Evolutionary conservation across 2,797 vertebrate species (phyloP).

Genomic region (Enoplosus armatus): DNA sequence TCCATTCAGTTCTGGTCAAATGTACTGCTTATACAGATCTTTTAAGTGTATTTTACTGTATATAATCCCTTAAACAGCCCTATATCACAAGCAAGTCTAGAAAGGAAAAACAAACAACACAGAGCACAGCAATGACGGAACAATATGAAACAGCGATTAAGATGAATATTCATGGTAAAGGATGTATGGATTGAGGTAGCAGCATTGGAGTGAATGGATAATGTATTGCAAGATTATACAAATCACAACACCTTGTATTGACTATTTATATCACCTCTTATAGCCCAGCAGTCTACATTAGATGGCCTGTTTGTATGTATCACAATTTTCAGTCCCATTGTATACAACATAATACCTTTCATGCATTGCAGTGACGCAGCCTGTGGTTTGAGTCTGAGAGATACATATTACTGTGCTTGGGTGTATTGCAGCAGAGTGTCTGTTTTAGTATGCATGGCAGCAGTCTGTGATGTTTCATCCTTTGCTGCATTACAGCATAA

Average conservation of each 20-base stretch:
- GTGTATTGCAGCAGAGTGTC: conserved; percentile 4
- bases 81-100: neutral
- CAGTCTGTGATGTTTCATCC: conserved; percentile 12
- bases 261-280: neutral
- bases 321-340: neutral
- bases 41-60: neutral
- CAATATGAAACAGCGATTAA: neutral
- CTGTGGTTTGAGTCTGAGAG: neutral
- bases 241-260: neutral
- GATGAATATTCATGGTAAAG: neutral
- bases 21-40: neutral
- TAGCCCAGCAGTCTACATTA: neutral
- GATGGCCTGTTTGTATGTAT: neutral
- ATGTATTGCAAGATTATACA: conserved; percentile 1
- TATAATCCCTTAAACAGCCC: neutral
- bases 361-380: neutral
- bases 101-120: neutral
- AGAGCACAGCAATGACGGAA: neutral
- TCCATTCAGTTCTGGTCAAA: neutral
- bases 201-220: neutral
- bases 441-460: conserved; percentile 25
- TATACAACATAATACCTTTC: neutral
- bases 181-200: neutral
- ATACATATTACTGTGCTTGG: conserved; percentile 6
- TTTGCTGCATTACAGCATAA: neutral